These are phyloP conservation scores for Chondrosia reniformis DNA, from an alignment of 37 sponge, comb jelly and placozoan species.

Conservation along the genomic window DNA sequence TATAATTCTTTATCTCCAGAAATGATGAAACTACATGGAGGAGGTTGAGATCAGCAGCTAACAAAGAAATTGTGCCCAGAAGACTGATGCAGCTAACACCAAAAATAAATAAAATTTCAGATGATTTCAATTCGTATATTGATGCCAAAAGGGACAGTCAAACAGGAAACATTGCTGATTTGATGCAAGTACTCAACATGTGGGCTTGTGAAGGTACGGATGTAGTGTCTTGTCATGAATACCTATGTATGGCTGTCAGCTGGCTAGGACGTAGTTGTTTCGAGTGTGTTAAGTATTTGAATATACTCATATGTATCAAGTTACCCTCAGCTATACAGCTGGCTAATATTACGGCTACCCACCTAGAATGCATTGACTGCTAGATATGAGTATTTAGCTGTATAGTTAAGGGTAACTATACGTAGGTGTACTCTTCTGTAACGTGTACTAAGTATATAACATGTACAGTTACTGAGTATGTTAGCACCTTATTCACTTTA, in stretches of 20 bases:
- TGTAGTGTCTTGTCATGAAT: background rate
- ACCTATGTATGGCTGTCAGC: background rate
- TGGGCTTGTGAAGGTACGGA: slow-evolving; percentile 2
- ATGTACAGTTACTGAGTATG: too few species aligned
- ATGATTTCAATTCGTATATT: background rate
- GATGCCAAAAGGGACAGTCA: background rate
- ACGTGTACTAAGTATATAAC: too few species aligned
- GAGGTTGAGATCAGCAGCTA: background rate
- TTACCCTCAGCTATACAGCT: background rate
- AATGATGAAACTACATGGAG: too few species aligned
- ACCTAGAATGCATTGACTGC: background rate
- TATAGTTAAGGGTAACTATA: too few species aligned
- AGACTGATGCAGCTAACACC: background rate
- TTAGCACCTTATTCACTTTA: too few species aligned
- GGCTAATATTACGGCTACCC: background rate
- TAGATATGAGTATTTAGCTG: background rate
- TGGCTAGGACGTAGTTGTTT: background rate
- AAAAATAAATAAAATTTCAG: background rate
- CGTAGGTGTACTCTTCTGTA: too few species aligned
- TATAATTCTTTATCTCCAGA: too few species aligned
- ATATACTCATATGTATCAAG: background rate
- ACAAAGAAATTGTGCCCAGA: background rate
- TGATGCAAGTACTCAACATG: background rate
- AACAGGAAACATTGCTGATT: background rate
- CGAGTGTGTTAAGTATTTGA: background rate